A percentile compares a stretch with the other conserved stretches of the same genome.
Conservation (phyloP, 92 coral and sea anemone species). For the Muricea muricata region DNA sequence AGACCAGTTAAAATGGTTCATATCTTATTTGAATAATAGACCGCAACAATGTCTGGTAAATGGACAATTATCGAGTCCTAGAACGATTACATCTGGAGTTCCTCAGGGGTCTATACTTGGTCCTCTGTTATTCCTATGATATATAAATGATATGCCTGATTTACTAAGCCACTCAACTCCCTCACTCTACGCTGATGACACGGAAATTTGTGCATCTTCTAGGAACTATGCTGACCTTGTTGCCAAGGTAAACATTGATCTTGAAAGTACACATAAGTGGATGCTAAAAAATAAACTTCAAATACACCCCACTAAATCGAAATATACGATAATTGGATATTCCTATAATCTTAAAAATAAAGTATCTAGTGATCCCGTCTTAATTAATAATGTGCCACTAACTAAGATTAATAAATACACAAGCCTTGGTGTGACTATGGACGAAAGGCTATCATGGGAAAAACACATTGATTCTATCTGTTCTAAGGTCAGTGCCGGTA, state of each 20-base stretch:
- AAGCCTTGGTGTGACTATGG: too few relatives aligned
- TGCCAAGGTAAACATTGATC: slow-evolving; percentile 14
- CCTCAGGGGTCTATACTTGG: slow-evolving; percentile 64
- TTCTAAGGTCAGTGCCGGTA: too few relatives aligned
- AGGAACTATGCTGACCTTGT: background rate
- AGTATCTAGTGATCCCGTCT: background rate
- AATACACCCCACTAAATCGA: slow-evolving; percentile 40
- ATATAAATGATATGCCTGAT: slow-evolving; percentile 29
- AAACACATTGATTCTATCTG: too few relatives aligned
- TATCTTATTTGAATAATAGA: slow-evolving; percentile 32
- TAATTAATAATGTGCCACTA: background rate
- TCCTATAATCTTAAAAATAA: background rate
- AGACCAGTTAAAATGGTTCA: slow-evolving; percentile 32
- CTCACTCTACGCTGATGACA: slow-evolving; percentile 52
- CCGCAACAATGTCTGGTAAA: slow-evolving; percentile 44
- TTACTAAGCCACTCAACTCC: slow-evolving; percentile 18
- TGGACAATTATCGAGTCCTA: slow-evolving; percentile 11
- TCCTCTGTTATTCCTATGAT: slow-evolving; percentile 44
- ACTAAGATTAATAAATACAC: too few relatives aligned
- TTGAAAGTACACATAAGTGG: background rate
- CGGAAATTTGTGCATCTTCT: slow-evolving; percentile 43
- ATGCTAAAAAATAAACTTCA: slow-evolving; percentile 41
- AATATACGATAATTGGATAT: background rate
- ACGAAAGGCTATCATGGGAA: too few relatives aligned
- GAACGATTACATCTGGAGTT: slow-evolving; percentile 30